These are phyloP conservation scores for Pyrrhia umbra DNA, from an alignment of 2,888 invertebrate species.

Conservation along the genomic window DNA sequence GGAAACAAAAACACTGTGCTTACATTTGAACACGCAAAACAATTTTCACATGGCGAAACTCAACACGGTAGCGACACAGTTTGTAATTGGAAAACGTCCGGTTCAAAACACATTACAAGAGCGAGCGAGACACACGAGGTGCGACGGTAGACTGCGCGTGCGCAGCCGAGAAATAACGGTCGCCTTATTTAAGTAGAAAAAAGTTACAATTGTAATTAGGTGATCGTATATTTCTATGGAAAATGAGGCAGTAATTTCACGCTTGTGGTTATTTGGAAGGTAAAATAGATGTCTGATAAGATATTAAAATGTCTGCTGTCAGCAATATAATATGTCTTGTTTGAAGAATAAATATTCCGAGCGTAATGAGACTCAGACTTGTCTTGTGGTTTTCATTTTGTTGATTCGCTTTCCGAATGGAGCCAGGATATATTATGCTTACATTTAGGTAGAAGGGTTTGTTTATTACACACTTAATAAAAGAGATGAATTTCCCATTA, in stretches of 20 bases:
- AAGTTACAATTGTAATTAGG: slow-evolving; percentile 49
- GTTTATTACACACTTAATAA: no score
- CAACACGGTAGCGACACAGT: slow-evolving; percentile 46
- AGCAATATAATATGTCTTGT: not conserved
- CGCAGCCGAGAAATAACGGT: slow-evolving; percentile 68
- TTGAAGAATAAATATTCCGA: not conserved
- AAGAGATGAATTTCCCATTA: no score
- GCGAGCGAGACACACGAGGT: slow-evolving; percentile 79
- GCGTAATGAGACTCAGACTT: not conserved
- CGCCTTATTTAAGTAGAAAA: slow-evolving; percentile 50
- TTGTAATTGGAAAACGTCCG: slow-evolving; percentile 50
- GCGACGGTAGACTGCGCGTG: slow-evolving; percentile 69
- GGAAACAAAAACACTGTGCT: slow-evolving; percentile 44
- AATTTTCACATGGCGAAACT: slow-evolving; percentile 53
- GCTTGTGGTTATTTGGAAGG: slow-evolving; percentile 10
- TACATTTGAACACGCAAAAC: slow-evolving; percentile 43
- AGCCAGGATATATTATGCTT: no score
- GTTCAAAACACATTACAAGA: slow-evolving; percentile 64
- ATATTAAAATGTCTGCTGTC: not conserved
- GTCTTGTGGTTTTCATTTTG: not conserved
- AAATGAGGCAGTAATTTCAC: slow-evolving; percentile 26
- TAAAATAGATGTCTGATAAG: not conserved
- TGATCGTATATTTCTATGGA: slow-evolving; percentile 27
- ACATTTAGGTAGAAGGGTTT: no score
- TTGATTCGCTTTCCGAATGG: slow-evolving; percentile 3